Percentiles rank a stretch among this genome's conserved stretches.
Conservation (phyloP, 2,113 vertebrate genomes). For the Sminthopsis crassicaudata region DNA sequence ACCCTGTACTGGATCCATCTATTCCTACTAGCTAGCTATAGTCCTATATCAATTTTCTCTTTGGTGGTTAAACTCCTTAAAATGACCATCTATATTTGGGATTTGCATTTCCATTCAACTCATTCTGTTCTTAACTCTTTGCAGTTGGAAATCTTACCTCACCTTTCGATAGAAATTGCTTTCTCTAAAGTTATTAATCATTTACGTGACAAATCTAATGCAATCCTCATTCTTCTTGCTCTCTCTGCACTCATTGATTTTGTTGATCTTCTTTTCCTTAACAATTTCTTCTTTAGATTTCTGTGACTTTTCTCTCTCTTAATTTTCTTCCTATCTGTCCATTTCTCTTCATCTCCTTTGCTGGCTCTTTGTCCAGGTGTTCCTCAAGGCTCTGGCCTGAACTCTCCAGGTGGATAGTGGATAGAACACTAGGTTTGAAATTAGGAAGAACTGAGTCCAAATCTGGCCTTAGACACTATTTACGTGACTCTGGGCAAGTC, state of each 20-base stretch:
- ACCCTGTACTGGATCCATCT: neutral
- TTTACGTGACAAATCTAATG: neutral
- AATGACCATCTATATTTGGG: neutral
- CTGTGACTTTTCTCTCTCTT: neutral
- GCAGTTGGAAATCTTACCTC: neutral
- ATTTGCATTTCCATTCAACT: neutral
- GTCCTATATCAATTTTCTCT: neutral
- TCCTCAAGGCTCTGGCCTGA: neutral
- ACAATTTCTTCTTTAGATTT: neutral
- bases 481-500: neutral
- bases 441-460: neutral
- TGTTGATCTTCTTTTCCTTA: neutral
- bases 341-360: neutral
- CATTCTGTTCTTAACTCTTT: neutral
- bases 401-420: neutral
- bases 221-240: neutral
- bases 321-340: neutral
- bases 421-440: neutral
- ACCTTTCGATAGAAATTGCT: neutral
- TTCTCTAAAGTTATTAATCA: neutral
- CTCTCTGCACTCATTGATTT: neutral
- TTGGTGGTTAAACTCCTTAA: neutral
- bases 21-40: neutral
- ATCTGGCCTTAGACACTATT: neutral
- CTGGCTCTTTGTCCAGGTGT: neutral